Base-by-base conservation (phyloP, 2,113 vertebrate genomes). In the Solea solea region DNA sequence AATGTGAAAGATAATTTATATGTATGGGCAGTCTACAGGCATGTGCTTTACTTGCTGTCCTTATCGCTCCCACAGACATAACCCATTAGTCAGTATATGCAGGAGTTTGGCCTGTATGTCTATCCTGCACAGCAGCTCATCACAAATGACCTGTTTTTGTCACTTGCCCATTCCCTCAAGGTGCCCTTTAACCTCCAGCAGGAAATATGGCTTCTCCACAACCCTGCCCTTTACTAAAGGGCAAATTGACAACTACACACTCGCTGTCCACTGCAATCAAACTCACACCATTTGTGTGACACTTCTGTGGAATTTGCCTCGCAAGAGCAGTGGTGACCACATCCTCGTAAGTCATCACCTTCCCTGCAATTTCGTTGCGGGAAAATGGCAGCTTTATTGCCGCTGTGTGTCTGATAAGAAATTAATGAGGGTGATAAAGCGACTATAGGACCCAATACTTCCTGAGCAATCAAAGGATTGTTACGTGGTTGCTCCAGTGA, bases 401-500 rank as follows among this genome's bases (percentile, higher is more conserved):
- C 5, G 39, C 50, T 39, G 49, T 64, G 57, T 48, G 46, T 65
- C 63, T 72, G 86, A 77, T 80, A 81, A 80, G 71, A 54, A 44
- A 79, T 86, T 34, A 87, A 81, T 65, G 76, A 81, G 81, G 74
- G 66, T 44, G 74, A 85, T 83, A 76, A 82, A 86, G 79, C 46
- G 74, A 70, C 72, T 59, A 57, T 28, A 45, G 78, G 71, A 69
- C 61, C 60, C 49, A 57, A 3, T 66, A 55, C 68, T 79, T 85
- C 74, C 76, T 81, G 63, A 69, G 70, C 25, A 67, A 83, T 87
- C 79, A 86, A 84, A 85, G 67, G 51, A 61, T 57, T 8, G 2
- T 50, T 3, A 15, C 48, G 52, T 67, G 81, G 73, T 65, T 49
- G 64, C 55, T 52, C 27, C 9, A 64, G 66, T 84, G 81, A 81